Evolutionary conservation across 1,140 invertebrate species (phyloP).

Genomic region (Drosophila persimilis): DNA sequence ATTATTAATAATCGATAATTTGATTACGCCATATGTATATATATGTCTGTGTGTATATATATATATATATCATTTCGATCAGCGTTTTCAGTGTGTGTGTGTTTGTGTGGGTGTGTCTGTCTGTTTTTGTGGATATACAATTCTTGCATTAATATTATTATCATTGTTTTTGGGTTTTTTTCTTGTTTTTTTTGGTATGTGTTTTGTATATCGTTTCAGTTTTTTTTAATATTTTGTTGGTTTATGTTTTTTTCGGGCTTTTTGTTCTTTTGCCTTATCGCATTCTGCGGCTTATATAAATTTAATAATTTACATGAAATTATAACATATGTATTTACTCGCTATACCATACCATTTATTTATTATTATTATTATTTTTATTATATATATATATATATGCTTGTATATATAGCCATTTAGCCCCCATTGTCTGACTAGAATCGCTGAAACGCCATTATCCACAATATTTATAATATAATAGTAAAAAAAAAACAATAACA

Average conservation of each 20-base stretch:
- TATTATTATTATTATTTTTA: not conserved
- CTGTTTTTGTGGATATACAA: conserved; percentile 13
- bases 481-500: conserved; percentile 39
- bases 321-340: conserved; percentile 72
- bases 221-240: conserved; percentile 4
- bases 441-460: not conserved
- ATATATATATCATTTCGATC: conserved; percentile 71
- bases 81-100: conserved; percentile 25
- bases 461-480: conserved; percentile 48
- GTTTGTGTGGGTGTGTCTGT: not conserved
- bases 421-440: conserved; percentile 21
- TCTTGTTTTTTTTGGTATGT: conserved; percentile 23
- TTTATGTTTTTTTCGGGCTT: conserved; percentile 2
- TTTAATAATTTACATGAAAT: conserved; percentile 73
- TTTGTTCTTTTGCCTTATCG: conserved; percentile 22
- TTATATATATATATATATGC: conserved; percentile 17
- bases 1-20: too few species aligned
- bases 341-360: conserved; percentile 54
- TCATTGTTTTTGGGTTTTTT: conserved; percentile 29
- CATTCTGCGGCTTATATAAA: conserved; percentile 28
- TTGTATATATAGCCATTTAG: conserved; percentile 43
- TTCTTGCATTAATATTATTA: conserved; percentile 48
- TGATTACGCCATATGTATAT: too few species aligned
- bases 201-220: conserved; percentile 39
- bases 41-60: too few species aligned